phyloP scores from a whole-genome alignment of 1,140 invertebrate species.

The Cotesia typhae region DNA sequence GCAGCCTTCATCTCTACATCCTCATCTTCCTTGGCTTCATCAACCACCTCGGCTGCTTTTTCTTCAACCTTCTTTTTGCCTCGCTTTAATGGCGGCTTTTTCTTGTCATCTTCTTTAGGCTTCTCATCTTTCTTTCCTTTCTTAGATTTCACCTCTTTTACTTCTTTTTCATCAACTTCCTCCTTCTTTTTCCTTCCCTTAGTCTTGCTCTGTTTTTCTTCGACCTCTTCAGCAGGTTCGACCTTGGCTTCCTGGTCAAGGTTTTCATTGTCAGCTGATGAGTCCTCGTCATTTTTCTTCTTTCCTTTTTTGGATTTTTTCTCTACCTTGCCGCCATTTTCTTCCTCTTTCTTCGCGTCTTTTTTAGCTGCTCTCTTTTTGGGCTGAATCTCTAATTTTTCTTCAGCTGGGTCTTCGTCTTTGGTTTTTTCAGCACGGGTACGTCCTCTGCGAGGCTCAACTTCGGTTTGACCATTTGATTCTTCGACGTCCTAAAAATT shows the following conservation, averaged over 20 bases:
- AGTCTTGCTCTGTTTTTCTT: conserved; percentile 17
- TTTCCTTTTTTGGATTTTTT: too few relatives aligned
- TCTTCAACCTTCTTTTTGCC: neutral
- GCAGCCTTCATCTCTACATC: conserved; percentile 1
- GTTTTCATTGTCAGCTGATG: too few relatives aligned
- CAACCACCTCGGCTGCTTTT: conserved; percentile 31
- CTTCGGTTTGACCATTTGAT: conserved; percentile 15
- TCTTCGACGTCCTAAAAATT: neutral
- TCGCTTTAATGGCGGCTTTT: too few relatives aligned
- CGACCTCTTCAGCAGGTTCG: conserved; percentile 30
- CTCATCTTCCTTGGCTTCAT: conserved; percentile 15
- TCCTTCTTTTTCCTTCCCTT: neutral
- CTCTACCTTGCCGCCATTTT: too few relatives aligned
- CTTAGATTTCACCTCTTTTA: too few relatives aligned
- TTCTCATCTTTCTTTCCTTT: too few relatives aligned
- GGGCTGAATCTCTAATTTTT: conserved; percentile 11
- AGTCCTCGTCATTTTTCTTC: too few relatives aligned
- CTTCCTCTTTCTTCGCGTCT: too few relatives aligned
- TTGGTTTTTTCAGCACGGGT: neutral
- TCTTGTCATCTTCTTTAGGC: too few relatives aligned
- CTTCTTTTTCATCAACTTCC: neutral
- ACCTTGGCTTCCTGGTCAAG: too few relatives aligned
- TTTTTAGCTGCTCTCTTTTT: too few relatives aligned
- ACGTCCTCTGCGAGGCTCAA: neutral
- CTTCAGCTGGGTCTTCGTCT: conserved; percentile 35